A percentile compares a stretch with the other conserved stretches of the same genome.
These are phyloP conservation scores for Scaptomyza reducta DNA, from an alignment of 2,888 invertebrate species.

Conservation along the genomic window DNA sequence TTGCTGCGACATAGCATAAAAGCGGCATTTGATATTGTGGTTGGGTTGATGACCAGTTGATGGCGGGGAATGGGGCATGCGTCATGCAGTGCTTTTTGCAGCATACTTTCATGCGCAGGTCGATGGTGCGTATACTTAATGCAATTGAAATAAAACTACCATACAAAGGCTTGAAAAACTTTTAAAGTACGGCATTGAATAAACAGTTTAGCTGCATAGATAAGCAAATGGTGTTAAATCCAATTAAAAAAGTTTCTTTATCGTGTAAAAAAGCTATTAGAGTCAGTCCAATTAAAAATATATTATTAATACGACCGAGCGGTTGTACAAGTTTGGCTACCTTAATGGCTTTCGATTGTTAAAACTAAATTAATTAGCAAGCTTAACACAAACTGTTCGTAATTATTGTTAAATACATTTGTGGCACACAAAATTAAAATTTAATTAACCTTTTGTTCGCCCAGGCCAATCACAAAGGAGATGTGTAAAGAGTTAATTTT, in stretches of 20 bases:
- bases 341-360: constrained; percentile 14
- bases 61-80: neutral
- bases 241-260: neutral
- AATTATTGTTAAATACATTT: constrained; percentile 55
- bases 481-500: constrained; percentile 38
- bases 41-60: constrained; percentile 1
- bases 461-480: neutral
- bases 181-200: neutral
- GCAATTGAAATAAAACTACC: constrained; percentile 3
- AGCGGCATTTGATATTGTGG: constrained; percentile 39
- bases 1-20: constrained; percentile 61
- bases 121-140: constrained; percentile 22
- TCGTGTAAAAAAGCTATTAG: neutral
- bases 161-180: neutral
- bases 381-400: constrained; percentile 8
- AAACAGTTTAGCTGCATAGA: neutral
- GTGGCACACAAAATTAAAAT: constrained; percentile 51
- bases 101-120: constrained; percentile 13
- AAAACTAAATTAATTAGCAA: constrained; percentile 39
- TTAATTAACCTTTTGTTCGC: constrained; percentile 53
- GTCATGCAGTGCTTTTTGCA: constrained; percentile 31
- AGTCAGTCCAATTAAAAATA: constrained; percentile 10
- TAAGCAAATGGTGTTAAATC: neutral
- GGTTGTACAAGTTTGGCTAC: neutral
- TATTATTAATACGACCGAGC: constrained; percentile 22